A percentile compares a stretch with the other conserved stretches of the same genome.
Evolutionary conservation across 2,113 vertebrate species (phyloP).

Genomic region (Nannobrachium achirus): DNA sequence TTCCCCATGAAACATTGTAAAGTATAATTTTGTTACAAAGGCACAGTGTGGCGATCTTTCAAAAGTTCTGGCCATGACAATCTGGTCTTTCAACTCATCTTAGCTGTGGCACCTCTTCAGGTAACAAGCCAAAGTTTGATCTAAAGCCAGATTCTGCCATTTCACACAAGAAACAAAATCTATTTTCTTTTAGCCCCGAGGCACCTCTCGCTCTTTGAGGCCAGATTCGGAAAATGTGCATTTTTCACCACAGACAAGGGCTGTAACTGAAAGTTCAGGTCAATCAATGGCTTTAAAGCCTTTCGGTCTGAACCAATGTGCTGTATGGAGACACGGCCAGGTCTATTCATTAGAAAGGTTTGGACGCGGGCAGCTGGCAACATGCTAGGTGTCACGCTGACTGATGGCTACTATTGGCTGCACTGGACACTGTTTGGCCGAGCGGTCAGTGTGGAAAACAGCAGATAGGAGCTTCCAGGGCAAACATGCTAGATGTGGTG

Average conservation of each 20-base stretch:
- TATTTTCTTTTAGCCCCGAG: background rate
- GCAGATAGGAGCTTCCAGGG: no score
- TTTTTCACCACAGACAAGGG: conserved; percentile 5
- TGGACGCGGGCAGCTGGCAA: conserved; percentile 37
- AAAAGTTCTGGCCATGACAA: no score
- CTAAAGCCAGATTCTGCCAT: conserved; percentile 1
- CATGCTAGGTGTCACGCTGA: conserved; percentile 39
- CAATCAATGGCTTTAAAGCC: conserved; percentile 32
- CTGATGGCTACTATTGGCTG: conserved; percentile 38
- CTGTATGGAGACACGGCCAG: conserved; percentile 32
- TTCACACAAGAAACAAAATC: background rate
- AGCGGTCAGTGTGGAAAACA: conserved; percentile 16
- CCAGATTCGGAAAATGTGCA: conserved; percentile 16
- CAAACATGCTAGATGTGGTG: conserved; percentile 5
- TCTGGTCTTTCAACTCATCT: no score
- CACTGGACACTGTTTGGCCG: conserved; percentile 9
- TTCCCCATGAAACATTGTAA: background rate
- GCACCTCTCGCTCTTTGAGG: conserved; percentile 25
- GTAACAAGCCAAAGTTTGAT: conserved; percentile 4
- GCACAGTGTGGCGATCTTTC: no score
- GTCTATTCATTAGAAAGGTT: conserved; percentile 43
- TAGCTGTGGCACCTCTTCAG: conserved; percentile 10
- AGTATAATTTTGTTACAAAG: no score
- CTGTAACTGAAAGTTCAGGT: conserved; percentile 20
- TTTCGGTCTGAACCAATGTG: conserved; percentile 38